Conservation (phyloP, 2,888 invertebrate species). For the Dendrolimus pini region DNA sequence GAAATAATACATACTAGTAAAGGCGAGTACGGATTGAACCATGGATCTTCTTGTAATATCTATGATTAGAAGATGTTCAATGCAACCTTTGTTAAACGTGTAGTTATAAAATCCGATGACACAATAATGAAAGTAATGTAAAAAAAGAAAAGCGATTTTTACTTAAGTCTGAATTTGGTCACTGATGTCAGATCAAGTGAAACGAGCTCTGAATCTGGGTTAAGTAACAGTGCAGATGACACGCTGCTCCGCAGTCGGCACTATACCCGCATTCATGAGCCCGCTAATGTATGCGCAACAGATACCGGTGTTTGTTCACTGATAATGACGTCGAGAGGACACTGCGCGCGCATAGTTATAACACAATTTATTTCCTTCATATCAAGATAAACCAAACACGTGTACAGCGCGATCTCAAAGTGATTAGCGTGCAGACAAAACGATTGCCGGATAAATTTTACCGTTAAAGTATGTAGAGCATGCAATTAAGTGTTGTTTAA, state of each 20-base stretch:
- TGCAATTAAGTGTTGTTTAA: constrained; percentile 19
- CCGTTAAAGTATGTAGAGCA: constrained; percentile 8
- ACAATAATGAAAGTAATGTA: too few relatives aligned
- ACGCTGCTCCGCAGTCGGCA: constrained; percentile 18
- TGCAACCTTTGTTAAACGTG: too few relatives aligned
- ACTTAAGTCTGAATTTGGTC: background rate
- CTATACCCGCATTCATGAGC: constrained; percentile 35
- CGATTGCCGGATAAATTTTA: background rate
- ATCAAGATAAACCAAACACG: constrained; percentile 33
- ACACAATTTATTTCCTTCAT: constrained; percentile 26
- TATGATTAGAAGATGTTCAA: too few relatives aligned
- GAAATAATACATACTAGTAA: too few relatives aligned
- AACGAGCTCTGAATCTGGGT: constrained; percentile 14
- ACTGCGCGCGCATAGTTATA: constrained; percentile 34
- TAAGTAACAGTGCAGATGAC: constrained; percentile 29
- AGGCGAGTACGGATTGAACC: too few relatives aligned
- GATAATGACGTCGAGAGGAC: constrained; percentile 48
- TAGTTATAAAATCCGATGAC: too few relatives aligned
- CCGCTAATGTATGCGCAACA: constrained; percentile 40
- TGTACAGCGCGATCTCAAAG: constrained; percentile 19
- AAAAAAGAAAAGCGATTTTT: background rate
- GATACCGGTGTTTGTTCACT: constrained; percentile 58
- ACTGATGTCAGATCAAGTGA: constrained; percentile 12
- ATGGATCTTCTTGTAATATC: too few relatives aligned
- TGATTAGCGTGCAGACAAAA: constrained; percentile 5